Conservation (phyloP, 2,888 invertebrate species). For the Physocephala rufipes region DNA sequence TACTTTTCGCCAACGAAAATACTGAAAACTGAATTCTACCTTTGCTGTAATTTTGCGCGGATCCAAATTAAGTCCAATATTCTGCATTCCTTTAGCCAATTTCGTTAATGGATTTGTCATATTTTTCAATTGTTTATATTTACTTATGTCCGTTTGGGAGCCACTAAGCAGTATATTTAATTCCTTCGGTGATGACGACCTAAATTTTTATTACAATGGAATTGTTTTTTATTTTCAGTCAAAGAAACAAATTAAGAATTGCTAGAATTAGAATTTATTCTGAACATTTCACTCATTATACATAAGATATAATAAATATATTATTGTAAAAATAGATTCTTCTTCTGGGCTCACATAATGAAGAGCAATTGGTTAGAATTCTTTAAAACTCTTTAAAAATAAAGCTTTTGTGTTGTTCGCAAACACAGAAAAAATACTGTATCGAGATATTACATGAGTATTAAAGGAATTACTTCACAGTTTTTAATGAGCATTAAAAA, state of each 20-base stretch:
- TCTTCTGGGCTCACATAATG: background rate
- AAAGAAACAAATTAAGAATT: background rate
- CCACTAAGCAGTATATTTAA: conserved; percentile 72
- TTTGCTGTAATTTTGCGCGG: conserved; percentile 74
- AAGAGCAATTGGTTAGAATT: background rate
- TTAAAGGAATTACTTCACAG: conserved; percentile 28
- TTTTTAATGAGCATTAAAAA: no score
- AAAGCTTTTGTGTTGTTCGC: conserved; percentile 34
- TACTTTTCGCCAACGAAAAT: no score
- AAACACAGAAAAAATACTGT: conserved; percentile 7
- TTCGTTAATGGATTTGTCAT: conserved; percentile 80
- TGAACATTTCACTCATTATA: no score
- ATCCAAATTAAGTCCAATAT: conserved; percentile 84
- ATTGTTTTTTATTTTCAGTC: background rate
- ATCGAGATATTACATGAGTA: background rate
- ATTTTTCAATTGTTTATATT: conserved; percentile 73
- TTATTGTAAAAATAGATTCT: conserved; percentile 6
- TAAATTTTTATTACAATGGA: background rate
- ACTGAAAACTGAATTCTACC: conserved; percentile 43
- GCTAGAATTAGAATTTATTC: background rate
- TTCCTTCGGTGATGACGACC: conserved; percentile 69
- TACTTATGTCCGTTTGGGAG: conserved; percentile 75
- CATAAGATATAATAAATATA: conserved; percentile 32
- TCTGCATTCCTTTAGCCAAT: conserved; percentile 87
- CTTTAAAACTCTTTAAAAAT: background rate